A percentile compares a stretch with the other conserved stretches of the same genome.
Evolutionary conservation across 2,797 vertebrate species (phyloP).

Genomic region (Xenops minutus): DNA sequence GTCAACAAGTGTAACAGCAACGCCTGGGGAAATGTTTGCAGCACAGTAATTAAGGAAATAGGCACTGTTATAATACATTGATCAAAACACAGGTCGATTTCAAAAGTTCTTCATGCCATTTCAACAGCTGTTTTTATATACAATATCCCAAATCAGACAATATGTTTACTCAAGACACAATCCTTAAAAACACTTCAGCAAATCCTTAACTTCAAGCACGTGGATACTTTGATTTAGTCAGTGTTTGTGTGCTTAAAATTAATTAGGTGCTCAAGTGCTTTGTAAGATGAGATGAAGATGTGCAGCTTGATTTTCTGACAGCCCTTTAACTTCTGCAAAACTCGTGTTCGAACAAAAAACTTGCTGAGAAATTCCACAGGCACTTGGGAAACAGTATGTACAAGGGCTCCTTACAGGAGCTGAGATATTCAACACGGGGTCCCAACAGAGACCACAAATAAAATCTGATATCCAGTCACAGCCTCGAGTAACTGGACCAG

Average conservation of each 20-base stretch:
- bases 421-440: background rate
- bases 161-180: background rate
- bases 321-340: background rate
- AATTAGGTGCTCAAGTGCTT: constrained; percentile 32
- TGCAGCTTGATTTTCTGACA: background rate
- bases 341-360: background rate
- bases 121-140: constrained; percentile 23
- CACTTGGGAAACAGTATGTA: background rate
- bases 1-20: background rate
- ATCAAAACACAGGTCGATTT: constrained; percentile 35
- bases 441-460: background rate
- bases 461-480: background rate
- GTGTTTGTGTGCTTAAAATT: background rate
- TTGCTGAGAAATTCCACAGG: background rate
- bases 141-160: background rate
- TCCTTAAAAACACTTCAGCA: constrained; percentile 41
- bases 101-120: constrained; percentile 5
- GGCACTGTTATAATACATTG: background rate
- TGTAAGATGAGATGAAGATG: background rate
- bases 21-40: background rate
- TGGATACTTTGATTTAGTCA: background rate
- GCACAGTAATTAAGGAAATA: constrained; percentile 5
- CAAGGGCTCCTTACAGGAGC: background rate
- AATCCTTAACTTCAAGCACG: constrained; percentile 47
- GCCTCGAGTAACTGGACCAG: background rate